Percentiles rank a stretch among this genome's conserved stretches.
Conservation (phyloP, 2,113 vertebrate species). For the Gymnorhina tibicen region DNA sequence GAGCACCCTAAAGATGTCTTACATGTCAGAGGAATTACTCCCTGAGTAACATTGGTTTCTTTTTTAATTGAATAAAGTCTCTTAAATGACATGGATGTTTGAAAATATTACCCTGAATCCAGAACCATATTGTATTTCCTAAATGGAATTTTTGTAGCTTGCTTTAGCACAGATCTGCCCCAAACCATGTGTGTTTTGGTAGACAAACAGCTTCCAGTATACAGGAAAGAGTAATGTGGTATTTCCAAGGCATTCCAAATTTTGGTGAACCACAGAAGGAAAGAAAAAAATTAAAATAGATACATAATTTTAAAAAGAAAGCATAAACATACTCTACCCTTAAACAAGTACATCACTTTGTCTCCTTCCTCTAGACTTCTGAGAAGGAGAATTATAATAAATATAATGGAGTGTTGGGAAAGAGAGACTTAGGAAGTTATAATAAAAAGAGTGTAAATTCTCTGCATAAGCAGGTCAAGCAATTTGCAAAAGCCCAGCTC, state of each 20-base stretch:
- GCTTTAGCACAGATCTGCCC: not conserved
- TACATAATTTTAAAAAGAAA: not conserved
- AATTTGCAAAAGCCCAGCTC: not conserved
- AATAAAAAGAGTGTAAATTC: not conserved
- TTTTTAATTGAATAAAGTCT: not conserved
- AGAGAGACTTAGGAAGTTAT: not conserved
- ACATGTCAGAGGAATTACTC: not conserved
- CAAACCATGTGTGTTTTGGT: not conserved
- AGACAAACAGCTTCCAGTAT: not conserved
- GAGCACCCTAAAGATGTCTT: not conserved
- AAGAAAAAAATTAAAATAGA: not conserved
- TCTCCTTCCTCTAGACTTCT: not conserved
- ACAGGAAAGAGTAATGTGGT: not conserved
- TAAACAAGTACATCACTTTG: not conserved
- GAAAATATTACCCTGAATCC: not conserved
- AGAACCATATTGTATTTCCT: not conserved
- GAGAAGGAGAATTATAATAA: not conserved
- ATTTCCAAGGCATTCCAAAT: not conserved
- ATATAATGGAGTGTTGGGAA: not conserved
- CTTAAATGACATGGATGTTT: not conserved
- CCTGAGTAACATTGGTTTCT: not conserved
- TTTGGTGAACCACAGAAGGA: not conserved
- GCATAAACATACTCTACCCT: not conserved
- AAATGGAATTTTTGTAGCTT: not conserved
- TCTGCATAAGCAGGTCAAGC: not conserved